phyloP scores from a whole-genome alignment of 2,888 invertebrate species.

The Tethea ocularis region DNA sequence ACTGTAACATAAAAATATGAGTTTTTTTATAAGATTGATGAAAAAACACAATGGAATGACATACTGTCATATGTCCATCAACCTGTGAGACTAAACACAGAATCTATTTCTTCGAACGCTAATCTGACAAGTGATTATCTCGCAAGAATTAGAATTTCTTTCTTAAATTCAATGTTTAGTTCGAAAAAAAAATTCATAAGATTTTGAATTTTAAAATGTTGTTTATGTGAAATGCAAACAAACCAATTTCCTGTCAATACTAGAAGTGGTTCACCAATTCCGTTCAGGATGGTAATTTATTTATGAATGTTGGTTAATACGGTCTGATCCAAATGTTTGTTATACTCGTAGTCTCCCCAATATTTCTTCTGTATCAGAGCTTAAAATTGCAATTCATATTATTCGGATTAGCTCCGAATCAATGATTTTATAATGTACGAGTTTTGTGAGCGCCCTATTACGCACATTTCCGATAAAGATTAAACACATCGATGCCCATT shows the following conservation, averaged over 20 bases:
- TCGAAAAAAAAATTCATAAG: too few relatives aligned
- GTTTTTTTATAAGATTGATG: not conserved
- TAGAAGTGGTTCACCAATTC: too few relatives aligned
- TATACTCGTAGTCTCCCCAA: too few relatives aligned
- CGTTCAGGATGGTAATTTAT: too few relatives aligned
- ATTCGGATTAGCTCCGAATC: not conserved
- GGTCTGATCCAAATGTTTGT: too few relatives aligned
- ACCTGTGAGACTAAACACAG: not conserved
- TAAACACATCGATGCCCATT: constrained; percentile 3
- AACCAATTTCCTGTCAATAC: too few relatives aligned
- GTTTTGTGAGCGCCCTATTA: not conserved
- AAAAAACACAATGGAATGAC: not conserved
- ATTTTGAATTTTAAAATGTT: too few relatives aligned
- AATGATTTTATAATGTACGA: not conserved
- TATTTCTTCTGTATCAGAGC: not conserved
- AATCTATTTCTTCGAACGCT: not conserved
- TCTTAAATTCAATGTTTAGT: too few relatives aligned
- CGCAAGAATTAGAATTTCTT: too few relatives aligned
- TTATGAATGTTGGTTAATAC: too few relatives aligned
- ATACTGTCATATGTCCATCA: not conserved
- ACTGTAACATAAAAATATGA: not conserved
- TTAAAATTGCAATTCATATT: not conserved
- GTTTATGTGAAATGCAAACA: too few relatives aligned
- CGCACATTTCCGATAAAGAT: not conserved
- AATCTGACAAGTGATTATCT: not conserved